A percentile compares a stretch with the other conserved stretches of the same genome.
Evolutionary conservation across 2,113 vertebrate genomes (phyloP).

Genomic region (Myotis yumanensis): DNA sequence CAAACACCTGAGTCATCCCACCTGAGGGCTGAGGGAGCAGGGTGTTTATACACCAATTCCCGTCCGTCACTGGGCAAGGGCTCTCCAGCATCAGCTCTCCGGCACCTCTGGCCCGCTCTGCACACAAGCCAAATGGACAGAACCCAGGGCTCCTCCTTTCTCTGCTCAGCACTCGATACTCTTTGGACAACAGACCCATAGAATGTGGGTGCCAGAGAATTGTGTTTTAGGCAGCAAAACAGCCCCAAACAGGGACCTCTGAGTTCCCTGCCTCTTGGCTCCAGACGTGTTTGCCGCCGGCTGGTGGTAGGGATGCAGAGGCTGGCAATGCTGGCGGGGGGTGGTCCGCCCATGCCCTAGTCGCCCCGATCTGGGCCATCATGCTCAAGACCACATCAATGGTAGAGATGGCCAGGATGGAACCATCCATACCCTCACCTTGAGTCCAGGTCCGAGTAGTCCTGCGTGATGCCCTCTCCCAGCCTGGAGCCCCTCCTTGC

Average conservation of each 20-base stretch:
- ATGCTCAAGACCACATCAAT: neutral
- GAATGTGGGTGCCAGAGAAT: neutral
- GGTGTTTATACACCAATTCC: neutral
- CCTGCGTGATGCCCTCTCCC: neutral
- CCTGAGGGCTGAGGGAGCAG: neutral
- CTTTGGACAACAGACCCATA: neutral
- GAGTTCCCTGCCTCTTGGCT: neutral
- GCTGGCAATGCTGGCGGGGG: neutral
- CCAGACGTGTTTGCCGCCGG: neutral
- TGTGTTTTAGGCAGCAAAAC: neutral
- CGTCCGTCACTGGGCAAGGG: neutral
- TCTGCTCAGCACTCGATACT: neutral
- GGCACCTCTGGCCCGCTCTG: neutral
- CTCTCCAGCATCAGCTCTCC: neutral
- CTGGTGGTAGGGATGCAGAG: neutral
- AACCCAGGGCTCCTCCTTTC: neutral
- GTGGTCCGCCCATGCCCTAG: neutral
- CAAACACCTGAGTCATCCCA: neutral
- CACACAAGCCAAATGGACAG: neutral
- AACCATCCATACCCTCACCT: neutral
- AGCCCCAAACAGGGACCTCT: neutral
- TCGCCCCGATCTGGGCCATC: neutral
- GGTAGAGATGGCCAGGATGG: neutral
- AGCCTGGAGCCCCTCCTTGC: neutral
- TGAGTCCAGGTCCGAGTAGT: neutral